phyloP scores from a whole-genome alignment of 2,888 invertebrate genomes.

The Osmoderma eremita region DNA sequence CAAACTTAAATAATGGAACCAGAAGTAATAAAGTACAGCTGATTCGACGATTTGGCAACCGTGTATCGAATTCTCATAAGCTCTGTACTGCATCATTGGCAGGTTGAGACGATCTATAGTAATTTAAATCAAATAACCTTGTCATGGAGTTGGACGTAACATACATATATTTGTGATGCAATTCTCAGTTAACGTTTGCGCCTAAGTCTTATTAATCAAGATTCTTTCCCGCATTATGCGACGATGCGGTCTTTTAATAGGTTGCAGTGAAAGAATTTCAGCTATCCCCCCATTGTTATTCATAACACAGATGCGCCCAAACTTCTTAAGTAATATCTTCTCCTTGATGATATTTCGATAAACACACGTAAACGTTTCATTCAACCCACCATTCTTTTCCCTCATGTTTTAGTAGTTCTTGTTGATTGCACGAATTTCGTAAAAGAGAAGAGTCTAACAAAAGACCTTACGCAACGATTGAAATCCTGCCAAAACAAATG shows the following conservation, averaged over 20 bases:
- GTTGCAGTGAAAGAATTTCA: constrained; percentile 26
- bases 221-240: no score
- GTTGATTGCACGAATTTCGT: constrained; percentile 36
- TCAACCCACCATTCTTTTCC: constrained; percentile 33
- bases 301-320: constrained; percentile 37
- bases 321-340: constrained; percentile 38
- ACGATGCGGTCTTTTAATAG: background rate
- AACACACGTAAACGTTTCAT: constrained; percentile 37
- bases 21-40: no score
- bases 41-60: no score
- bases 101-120: no score
- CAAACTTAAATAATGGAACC: no score
- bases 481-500: constrained; percentile 40
- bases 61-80: no score
- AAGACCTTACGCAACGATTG: constrained; percentile 39
- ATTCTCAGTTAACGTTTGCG: no score
- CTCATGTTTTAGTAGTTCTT: constrained; percentile 29
- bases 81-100: no score
- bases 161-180: no score
- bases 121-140: no score
- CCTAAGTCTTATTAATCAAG: no score
- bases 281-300: constrained; percentile 25
- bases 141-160: no score
- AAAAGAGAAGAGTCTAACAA: constrained; percentile 27
- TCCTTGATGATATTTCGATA: constrained; percentile 35